phyloP scores from a whole-genome alignment of 2,113 vertebrate genomes.

The Mormyrus iriodes region DNA sequence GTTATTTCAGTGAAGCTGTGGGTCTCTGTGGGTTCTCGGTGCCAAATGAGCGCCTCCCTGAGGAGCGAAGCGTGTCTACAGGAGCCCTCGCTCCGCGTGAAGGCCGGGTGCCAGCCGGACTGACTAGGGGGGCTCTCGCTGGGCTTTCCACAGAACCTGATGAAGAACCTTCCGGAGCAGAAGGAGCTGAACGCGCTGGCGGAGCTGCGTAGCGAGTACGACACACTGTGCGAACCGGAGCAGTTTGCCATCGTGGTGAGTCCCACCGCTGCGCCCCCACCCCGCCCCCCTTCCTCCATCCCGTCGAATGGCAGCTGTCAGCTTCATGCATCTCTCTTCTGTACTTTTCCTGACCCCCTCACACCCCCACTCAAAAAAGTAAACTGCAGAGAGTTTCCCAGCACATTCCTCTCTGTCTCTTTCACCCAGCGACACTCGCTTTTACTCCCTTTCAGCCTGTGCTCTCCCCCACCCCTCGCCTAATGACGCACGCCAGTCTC shows the following conservation, averaged over 20 bases:
- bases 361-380: neutral
- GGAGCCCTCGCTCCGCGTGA: neutral
- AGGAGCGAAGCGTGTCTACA: neutral
- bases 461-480: neutral
- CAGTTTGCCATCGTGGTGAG: constrained; percentile 96
- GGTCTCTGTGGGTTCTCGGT: neutral
- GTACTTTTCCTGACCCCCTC: neutral
- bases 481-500: neutral
- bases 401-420: constrained; percentile 13
- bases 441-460: constrained; percentile 5
- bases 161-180: constrained; percentile 94
- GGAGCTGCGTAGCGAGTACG: constrained; percentile 83
- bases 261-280: constrained; percentile 34
- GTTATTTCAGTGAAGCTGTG: neutral
- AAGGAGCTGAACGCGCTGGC: constrained; percentile 82
- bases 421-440: constrained; percentile 19
- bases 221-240: constrained; percentile 88
- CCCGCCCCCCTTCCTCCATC: neutral
- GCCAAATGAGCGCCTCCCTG: neutral
- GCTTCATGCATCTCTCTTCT: neutral
- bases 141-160: constrained; percentile 74
- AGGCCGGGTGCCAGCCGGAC: neutral
- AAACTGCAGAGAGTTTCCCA: neutral
- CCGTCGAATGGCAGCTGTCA: constrained; percentile 12
- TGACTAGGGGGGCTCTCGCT: constrained; percentile 24